phyloP scores from a whole-genome alignment of 1,140 invertebrate genomes.

The Aphis gossypii region DNA sequence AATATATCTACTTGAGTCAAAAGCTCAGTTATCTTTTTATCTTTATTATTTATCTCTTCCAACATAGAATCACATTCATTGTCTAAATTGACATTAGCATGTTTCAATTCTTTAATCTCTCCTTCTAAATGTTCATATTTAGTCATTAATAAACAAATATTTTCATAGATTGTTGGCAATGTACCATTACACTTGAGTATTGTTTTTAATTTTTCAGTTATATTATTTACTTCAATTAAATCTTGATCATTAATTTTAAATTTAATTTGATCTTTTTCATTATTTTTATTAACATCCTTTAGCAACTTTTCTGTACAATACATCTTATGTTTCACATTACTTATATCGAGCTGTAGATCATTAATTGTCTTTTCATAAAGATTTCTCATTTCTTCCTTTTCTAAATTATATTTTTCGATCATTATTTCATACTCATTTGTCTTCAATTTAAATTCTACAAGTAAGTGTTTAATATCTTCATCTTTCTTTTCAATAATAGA shows the following conservation, averaged over 20 bases:
- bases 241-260: not conserved
- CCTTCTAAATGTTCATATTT: conserved; percentile 25
- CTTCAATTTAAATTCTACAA: not conserved
- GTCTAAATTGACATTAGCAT: conserved; percentile 20
- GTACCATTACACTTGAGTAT: not conserved
- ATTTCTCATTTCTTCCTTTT: conserved; percentile 23
- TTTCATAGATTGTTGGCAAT: not conserved
- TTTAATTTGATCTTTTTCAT: conserved; percentile 3
- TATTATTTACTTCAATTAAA: not conserved
- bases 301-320: conserved; percentile 47
- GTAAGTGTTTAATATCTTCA: conserved; percentile 32
- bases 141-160: not conserved
- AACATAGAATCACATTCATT: conserved; percentile 42
- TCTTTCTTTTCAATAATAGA: conserved; percentile 45
- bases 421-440: conserved; percentile 30
- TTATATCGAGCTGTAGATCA: conserved; percentile 38
- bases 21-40: not conserved
- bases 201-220: conserved; percentile 30
- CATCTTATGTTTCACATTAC: conserved; percentile 13
- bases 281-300: conserved; percentile 45
- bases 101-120: conserved; percentile 26
- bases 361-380: conserved; percentile 10
- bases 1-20: not conserved
- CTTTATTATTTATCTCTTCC: conserved; percentile 22
- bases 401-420: conserved; percentile 2